A percentile compares a stretch with the other conserved stretches of the same genome.
phyloP scores from a whole-genome alignment of 2,797 vertebrate species.

The Melanotaenia boesemani region DNA sequence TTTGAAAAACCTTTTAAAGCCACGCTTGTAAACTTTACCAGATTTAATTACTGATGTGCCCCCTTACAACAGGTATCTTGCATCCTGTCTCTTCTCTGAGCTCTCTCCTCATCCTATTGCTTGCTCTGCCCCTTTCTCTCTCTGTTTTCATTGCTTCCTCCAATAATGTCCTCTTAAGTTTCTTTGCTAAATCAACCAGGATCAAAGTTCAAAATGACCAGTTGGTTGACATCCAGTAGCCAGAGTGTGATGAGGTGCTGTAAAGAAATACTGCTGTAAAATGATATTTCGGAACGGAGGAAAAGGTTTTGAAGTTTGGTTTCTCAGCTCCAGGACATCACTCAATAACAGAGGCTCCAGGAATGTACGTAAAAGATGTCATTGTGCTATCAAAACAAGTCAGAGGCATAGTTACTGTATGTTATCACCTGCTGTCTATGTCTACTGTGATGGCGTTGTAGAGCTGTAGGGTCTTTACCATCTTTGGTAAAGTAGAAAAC shows the following conservation, averaged over 20 bases:
- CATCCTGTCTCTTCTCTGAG: background rate
- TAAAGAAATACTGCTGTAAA: background rate
- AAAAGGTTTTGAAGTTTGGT: too few relatives aligned
- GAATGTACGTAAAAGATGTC: background rate
- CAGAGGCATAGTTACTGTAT: background rate
- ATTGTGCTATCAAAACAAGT: background rate
- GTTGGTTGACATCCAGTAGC: background rate
- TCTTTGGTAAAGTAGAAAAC: background rate
- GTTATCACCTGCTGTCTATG: too few relatives aligned
- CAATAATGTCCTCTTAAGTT: background rate
- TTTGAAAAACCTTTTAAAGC: background rate
- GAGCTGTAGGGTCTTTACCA: background rate
- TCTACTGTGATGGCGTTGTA: background rate
- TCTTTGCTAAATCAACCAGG: background rate
- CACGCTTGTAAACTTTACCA: background rate
- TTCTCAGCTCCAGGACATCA: too few relatives aligned
- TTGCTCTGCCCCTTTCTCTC: background rate
- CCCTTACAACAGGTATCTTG: background rate
- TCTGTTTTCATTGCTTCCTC: background rate
- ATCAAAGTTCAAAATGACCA: background rate
- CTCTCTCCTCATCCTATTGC: background rate
- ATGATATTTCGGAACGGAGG: background rate
- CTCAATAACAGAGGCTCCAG: background rate
- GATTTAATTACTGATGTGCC: background rate
- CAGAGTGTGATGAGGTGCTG: background rate